Conservation (phyloP, 1,140 invertebrate genomes). For the Caenorhabditis briggsae region DNA sequence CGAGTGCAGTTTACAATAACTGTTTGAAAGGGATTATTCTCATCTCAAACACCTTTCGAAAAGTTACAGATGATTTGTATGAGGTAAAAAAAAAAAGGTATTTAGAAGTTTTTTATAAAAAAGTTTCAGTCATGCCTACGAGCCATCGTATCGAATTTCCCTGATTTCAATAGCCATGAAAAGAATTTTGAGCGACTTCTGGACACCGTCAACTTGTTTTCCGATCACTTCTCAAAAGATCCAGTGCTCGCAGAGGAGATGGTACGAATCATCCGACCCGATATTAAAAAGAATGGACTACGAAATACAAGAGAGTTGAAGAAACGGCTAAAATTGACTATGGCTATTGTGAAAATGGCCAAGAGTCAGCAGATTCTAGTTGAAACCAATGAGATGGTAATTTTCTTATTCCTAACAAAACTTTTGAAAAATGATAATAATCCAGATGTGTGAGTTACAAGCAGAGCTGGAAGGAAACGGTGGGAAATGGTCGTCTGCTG, state of each 20-base stretch:
- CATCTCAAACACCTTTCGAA: slow-evolving; percentile 12
- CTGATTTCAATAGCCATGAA: slow-evolving; percentile 33
- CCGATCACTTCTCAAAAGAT: not conserved
- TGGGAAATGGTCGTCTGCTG: slow-evolving; percentile 15
- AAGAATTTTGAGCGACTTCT: slow-evolving; percentile 30
- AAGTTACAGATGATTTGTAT: not conserved
- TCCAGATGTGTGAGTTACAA: slow-evolving; percentile 11
- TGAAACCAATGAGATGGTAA: slow-evolving; percentile 28
- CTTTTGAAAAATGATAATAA: not conserved
- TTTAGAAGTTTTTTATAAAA: too few species aligned
- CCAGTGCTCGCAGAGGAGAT: slow-evolving; percentile 5
- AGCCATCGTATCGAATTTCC: not conserved
- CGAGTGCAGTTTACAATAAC: slow-evolving; percentile 10
- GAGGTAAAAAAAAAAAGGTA: not conserved
- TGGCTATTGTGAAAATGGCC: slow-evolving; percentile 32
- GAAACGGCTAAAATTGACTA: slow-evolving; percentile 35
- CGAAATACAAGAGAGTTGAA: slow-evolving; percentile 24
- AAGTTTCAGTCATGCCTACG: not conserved
- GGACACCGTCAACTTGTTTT: not conserved
- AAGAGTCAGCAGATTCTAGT: slow-evolving; percentile 24
- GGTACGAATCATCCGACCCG: slow-evolving; percentile 4
- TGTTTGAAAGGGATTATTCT: slow-evolving; percentile 36
- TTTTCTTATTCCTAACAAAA: not conserved
- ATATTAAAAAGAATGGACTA: slow-evolving; percentile 28
- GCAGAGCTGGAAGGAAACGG: not conserved